Evolutionary conservation across 2,797 vertebrate genomes (phyloP).

Genomic region (Cryptoprocta ferox): DNA sequence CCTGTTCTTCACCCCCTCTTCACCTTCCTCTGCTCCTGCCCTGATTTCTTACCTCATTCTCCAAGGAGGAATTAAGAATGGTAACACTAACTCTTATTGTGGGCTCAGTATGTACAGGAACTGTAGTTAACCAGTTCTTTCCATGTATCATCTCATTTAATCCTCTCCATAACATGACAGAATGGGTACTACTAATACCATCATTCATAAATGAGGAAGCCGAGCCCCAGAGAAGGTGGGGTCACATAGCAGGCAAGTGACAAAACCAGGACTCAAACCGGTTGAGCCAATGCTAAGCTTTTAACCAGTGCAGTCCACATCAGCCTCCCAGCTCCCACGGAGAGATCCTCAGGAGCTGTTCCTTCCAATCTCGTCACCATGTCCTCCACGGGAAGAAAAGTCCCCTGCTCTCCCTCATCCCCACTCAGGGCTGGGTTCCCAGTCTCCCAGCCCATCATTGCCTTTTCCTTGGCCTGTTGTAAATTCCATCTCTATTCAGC

Average conservation of each 20-base stretch:
- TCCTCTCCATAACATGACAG: background rate
- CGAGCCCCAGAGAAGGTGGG: background rate
- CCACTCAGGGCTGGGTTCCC: constrained; percentile 46
- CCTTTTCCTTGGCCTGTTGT: background rate
- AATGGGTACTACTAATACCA: background rate
- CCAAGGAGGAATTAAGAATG: background rate
- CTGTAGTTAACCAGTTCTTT: constrained; percentile 17
- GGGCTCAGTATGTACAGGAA: background rate
- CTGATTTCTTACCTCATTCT: background rate
- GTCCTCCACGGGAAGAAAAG: constrained; percentile 55
- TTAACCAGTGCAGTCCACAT: background rate
- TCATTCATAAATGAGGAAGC: constrained; percentile 12
- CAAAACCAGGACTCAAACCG: background rate
- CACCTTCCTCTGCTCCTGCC: background rate
- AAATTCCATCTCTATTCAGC: background rate
- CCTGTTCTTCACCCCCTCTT: background rate
- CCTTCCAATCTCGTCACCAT: background rate
- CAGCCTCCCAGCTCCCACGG: background rate
- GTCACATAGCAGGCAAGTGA: background rate
- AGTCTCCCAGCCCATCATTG: background rate
- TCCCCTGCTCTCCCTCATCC: background rate
- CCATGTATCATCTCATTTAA: background rate
- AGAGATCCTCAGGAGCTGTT: background rate
- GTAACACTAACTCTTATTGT: background rate
- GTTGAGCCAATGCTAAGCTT: background rate